phyloP scores from a whole-genome alignment of 1,140 invertebrate genomes.

The Cyclargus thomasi region DNA sequence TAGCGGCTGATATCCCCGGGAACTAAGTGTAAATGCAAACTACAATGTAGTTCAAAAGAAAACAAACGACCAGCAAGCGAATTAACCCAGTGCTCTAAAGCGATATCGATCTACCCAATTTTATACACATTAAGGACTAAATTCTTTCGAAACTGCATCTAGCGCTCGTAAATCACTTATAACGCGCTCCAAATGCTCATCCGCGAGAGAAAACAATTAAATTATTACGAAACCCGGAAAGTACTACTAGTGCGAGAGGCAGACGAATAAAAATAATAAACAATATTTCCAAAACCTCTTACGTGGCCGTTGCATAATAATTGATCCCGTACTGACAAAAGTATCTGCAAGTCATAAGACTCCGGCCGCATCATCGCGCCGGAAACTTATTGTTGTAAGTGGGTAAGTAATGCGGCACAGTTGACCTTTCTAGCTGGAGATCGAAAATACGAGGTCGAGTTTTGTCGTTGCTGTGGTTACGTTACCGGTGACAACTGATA shows the following conservation, averaged over 20 bases:
- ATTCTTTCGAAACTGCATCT: background rate
- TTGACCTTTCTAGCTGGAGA: background rate
- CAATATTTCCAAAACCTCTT: slow-evolving; percentile 14
- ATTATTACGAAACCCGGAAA: slow-evolving; percentile 13
- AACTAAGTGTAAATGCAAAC: background rate
- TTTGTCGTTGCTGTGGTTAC: background rate
- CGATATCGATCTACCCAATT: background rate
- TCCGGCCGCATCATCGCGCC: background rate
- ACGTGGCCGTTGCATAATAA: background rate
- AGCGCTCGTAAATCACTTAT: background rate
- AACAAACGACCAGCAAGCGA: background rate
- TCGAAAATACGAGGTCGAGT: background rate
- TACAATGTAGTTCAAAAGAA: background rate
- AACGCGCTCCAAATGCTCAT: slow-evolving; percentile 9
- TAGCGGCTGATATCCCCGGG: background rate
- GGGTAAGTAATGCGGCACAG: background rate
- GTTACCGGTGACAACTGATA: background rate
- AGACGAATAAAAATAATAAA: slow-evolving; percentile 7
- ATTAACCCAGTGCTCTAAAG: background rate
- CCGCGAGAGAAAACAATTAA: slow-evolving; percentile 12
- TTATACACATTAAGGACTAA: background rate
- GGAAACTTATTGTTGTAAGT: slow-evolving; percentile 5
- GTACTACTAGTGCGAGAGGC: background rate
- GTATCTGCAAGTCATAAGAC: slow-evolving; percentile 1
- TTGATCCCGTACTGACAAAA: slow-evolving; percentile 3